These are phyloP conservation scores for rabbit (Oryctolagus cuniculus) DNA, from an alignment of 2,113 vertebrate genomes.

Conservation along the genomic window mOryCun1.1 NC_091434.1:140481001-140481500, in stretches of 20 bases:
- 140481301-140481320: constrained; percentile 28
- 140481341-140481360: constrained; percentile 59
- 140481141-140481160: not conserved
- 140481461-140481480: not conserved
- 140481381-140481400: not conserved
- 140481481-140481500: not conserved
- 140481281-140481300: not conserved
- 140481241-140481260: not conserved
- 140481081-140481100: not conserved
- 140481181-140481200: not conserved
- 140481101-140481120: not conserved
- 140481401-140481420: constrained; percentile 24
- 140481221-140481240: not conserved
- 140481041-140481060: not conserved
- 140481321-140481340: constrained; percentile 25
- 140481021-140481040: not conserved
- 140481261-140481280: not conserved
- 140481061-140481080: not conserved
- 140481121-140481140: not conserved
- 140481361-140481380: constrained; percentile 54
- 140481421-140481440: constrained; percentile 28
- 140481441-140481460: not conserved
- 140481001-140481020: not conserved
- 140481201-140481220: not conserved
- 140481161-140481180: not conserved